Evolutionary conservation across 2,888 invertebrate genomes (phyloP).

Genomic region (Stenoptilia bipunctidactyla): DNA sequence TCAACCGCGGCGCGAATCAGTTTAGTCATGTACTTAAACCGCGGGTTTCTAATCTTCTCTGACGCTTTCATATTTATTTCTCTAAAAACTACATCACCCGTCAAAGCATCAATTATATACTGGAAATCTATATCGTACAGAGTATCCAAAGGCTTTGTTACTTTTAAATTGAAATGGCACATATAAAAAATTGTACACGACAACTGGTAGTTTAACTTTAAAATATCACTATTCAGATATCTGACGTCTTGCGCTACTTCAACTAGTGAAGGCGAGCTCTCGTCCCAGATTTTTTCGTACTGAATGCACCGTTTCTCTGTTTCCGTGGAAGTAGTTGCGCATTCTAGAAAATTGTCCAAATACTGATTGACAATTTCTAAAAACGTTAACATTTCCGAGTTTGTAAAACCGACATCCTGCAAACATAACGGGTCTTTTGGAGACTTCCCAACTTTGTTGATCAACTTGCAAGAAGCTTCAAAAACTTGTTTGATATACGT

Average conservation of each 20-base stretch:
- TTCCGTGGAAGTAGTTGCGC: slow-evolving; percentile 40
- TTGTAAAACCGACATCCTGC: slow-evolving; percentile 81
- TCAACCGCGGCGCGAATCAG: slow-evolving; percentile 82
- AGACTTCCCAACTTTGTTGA: slow-evolving; percentile 85
- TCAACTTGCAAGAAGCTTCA: slow-evolving; percentile 80
- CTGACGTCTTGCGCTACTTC: slow-evolving; percentile 84
- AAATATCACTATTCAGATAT: slow-evolving; percentile 79
- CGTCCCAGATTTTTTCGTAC: slow-evolving; percentile 78
- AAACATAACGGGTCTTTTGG: slow-evolving; percentile 87
- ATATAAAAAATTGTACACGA: slow-evolving; percentile 83
- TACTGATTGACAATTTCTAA: slow-evolving; percentile 56
- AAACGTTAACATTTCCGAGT: slow-evolving; percentile 69
- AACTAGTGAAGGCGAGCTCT: slow-evolving; percentile 77
- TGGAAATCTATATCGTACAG: slow-evolving; percentile 83
- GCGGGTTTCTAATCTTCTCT: slow-evolving; percentile 77
- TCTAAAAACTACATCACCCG: slow-evolving; percentile 51
- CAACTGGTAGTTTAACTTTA: slow-evolving; percentile 86
- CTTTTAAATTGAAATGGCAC: slow-evolving; percentile 81
- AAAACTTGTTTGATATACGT: slow-evolving; percentile 87
- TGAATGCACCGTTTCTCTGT: slow-evolving; percentile 49
- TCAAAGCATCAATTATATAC: slow-evolving; percentile 65
- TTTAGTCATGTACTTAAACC: slow-evolving; percentile 81
- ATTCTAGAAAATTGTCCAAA: slow-evolving; percentile 52
- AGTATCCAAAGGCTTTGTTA: slow-evolving; percentile 77
- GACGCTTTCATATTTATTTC: slow-evolving; percentile 73